Conservation (phyloP, 1,140 invertebrate genomes). For the Euwallacea similis region DNA sequence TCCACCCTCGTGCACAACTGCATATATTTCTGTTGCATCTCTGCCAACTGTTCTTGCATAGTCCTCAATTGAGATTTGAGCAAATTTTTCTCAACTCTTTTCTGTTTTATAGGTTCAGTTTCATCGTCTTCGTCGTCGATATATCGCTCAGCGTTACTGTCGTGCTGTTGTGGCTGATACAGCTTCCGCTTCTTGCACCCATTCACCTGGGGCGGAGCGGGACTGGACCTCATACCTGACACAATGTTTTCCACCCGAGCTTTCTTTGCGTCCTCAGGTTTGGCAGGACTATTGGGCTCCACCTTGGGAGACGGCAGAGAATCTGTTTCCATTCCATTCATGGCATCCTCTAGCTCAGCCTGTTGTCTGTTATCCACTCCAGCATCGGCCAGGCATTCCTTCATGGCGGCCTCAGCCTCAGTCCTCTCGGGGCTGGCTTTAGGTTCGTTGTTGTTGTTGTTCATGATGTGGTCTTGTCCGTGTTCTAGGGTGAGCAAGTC, state of each 20-base stretch:
- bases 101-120: slow-evolving; percentile 76
- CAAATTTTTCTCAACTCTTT: slow-evolving; percentile 80
- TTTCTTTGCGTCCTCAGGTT: slow-evolving; percentile 76
- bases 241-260: slow-evolving; percentile 94
- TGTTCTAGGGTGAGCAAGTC: slow-evolving; percentile 68
- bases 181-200: slow-evolving; percentile 95
- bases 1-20: slow-evolving; percentile 84
- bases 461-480: slow-evolving; percentile 56
- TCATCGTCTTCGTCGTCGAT: slow-evolving; percentile 76
- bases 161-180: slow-evolving; percentile 95
- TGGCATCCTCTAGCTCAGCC: slow-evolving; percentile 60
- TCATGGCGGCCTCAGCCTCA: slow-evolving; percentile 67
- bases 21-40: slow-evolving; percentile 89
- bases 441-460: slow-evolving; percentile 57
- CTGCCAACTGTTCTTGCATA: slow-evolving; percentile 85
- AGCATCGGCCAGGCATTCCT: slow-evolving; percentile 61
- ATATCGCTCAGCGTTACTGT: slow-evolving; percentile 72
- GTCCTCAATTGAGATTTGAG: slow-evolving; percentile 81
- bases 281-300: slow-evolving; percentile 65
- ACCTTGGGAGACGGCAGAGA: slow-evolving; percentile 70
- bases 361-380: slow-evolving; percentile 53
- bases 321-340: slow-evolving; percentile 68
- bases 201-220: slow-evolving; percentile 73
- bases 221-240: slow-evolving; percentile 85
- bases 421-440: slow-evolving; percentile 60